Percentiles rank a stretch among this genome's conserved stretches.
Evolutionary conservation across 2,888 invertebrate genomes (phyloP).

Genomic region (Lamproptera curius): DNA sequence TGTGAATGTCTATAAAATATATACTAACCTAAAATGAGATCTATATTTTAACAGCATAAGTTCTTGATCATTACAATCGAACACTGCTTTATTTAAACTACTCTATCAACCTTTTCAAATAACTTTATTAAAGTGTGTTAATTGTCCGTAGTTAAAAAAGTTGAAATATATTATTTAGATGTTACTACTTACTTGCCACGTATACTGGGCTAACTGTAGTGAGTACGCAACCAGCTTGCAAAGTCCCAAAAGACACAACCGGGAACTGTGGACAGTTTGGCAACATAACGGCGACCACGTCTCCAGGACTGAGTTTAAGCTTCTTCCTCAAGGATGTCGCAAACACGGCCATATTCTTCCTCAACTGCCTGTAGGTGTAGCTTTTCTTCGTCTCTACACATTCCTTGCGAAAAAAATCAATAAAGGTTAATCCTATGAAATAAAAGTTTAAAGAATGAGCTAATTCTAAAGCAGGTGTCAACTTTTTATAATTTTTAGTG

Average conservation of each 20-base stretch:
- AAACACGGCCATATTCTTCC: conserved; percentile 77
- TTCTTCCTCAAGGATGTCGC: conserved; percentile 81
- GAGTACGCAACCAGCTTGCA: conserved; percentile 83
- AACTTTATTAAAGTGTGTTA: no score
- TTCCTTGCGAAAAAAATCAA: conserved; percentile 45
- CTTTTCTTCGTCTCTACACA: conserved; percentile 61
- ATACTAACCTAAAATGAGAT: no score
- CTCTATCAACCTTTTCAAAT: no score
- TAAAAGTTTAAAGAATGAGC: no score
- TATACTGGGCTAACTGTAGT: conserved; percentile 84
- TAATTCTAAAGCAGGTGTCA: no score
- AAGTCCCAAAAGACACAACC: conserved; percentile 80
- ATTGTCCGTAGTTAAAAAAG: no score
- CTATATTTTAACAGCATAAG: no score
- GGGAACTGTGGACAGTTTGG: conserved; percentile 88
- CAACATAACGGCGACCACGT: conserved; percentile 82
- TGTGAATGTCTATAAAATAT: no score
- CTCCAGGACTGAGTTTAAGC: conserved; percentile 79
- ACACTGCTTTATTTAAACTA: no score
- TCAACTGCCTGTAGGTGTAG: conserved; percentile 66
- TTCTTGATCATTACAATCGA: no score
- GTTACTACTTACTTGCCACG: conserved; percentile 85
- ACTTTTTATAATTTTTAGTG: no score
- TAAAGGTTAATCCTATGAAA: background rate
- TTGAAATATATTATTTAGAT: conserved; percentile 65